Evolutionary conservation across 2,888 invertebrate genomes (phyloP), one percentile per base, ranked within the genome.

Genomic region (Halictus ligatus): DNA sequence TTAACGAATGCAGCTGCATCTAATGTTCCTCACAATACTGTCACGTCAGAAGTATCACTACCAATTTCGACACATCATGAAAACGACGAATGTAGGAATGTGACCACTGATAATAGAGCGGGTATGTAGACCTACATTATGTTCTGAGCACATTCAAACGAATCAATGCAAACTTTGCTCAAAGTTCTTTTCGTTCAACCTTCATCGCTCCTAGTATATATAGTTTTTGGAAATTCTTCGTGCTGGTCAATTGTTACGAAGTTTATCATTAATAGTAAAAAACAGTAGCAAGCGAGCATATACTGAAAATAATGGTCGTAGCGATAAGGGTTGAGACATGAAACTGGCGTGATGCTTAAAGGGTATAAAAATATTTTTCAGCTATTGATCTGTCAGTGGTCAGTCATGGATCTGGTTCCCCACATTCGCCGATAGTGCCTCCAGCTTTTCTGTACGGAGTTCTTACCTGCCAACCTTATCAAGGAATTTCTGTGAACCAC

Each of bases 401-500:
- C 81, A 92, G 91, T 80, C 92, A 92, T 84, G 94, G 90, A 89
- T 91, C 94, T 88, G 92, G 92, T 86, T 93, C 94, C 87, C 92
- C 93, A 89, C 92, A 92, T 92, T 93, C 93, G 92, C 95, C 95
- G 91, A 93, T 93, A 94, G 95, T 95, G 94, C 95, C 95, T 94
- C 94, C 94, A 92, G 93, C 92, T 81, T 94, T 94, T 92, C 92
- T 95, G 87, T 93, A 92, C 91, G 94, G 93, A 93, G 93, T 93
- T 93, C 93, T 95, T 86, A 94, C 94, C 92, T 95, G 95, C 93
- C 94, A 95, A 92, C 94, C 95, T 88, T 95, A 95, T 91, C 94
- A 94, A 93, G 95, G 95, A 89, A 93, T 96, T 90, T 96, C 96
- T 91, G 96, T 96, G 92, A 97, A 98, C 95, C 98, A 98, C 95